Base-by-base conservation (phyloP, 2,113 vertebrate genomes). In the Rana temporaria region DNA sequence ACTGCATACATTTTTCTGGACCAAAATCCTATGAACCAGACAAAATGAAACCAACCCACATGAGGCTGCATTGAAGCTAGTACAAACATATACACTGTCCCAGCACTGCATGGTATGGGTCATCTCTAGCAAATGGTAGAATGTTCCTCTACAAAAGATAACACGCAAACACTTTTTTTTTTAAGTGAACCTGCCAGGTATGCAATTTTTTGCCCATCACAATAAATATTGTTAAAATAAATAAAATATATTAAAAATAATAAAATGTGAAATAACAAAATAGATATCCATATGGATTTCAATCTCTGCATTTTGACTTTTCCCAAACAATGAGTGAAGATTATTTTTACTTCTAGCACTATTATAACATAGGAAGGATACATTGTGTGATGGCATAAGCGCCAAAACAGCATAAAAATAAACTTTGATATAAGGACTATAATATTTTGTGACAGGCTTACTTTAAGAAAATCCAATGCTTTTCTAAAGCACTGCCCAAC, bases 181-280 rank as follows among this genome's bases (percentile, higher is more conserved):
- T 74, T 59, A 74, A 74, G 71, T 74, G 57, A 74, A 74, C 55
- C 71, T 59, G 71, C 55, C 71, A 38, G 20, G 32, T 20, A 59
- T 6, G 16, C 59, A 60, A 74, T 34, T 48, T 17, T 74, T 12
- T 32, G 30, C 17, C 30, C 56, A 22, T 59, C 38, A 74, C 16
- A 74, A 74, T 74, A 74, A 74, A 74, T 74, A 74, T 59, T 34
- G 71, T 57, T 9, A 74, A 59, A 74, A 73, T 57, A 73, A 72
- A 73, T 57, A 57, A 73, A 74, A 59, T 24, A 63, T 63, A 24
- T 48, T 48, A 48, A 48, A 48, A 48, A 48, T 48, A 48, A 48
- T 12, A 8, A 48, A 48, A 48, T 48, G 8, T 48, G 9, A 48
- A 11, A 48, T 48, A 48, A 48, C 12, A 48, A 11, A 38, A 38